Evolutionary conservation across 2,888 invertebrate genomes (phyloP).

Genomic region (Rhaphigaster nebulosa): DNA sequence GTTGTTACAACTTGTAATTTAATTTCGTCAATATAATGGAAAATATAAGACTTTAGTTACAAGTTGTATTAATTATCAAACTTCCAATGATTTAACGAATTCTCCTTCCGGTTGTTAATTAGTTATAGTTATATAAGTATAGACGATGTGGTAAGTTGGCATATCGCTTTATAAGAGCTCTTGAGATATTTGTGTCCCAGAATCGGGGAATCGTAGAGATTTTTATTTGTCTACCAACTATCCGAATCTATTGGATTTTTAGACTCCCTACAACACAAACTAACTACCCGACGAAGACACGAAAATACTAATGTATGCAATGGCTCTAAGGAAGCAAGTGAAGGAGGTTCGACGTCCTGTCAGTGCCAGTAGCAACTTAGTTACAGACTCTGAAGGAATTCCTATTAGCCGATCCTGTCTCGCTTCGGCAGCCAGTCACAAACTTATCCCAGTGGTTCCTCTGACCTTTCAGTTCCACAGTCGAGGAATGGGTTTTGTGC

Average conservation of each 20-base stretch:
- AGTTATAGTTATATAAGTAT: no score
- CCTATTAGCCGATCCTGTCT: background rate
- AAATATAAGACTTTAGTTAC: no score
- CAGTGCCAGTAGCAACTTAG: slow-evolving; percentile 1
- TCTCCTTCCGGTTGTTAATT: no score
- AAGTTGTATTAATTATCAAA: no score
- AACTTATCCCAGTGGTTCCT: background rate
- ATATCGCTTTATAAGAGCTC: no score
- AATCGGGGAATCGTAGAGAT: no score
- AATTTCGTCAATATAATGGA: no score
- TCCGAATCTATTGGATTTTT: background rate
- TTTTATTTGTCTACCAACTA: no score
- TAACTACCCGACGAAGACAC: background rate
- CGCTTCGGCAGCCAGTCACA: background rate
- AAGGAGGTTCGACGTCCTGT: background rate
- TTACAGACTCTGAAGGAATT: background rate
- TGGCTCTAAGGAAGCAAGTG: background rate
- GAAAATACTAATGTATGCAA: slow-evolving; percentile 1
- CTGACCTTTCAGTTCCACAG: background rate
- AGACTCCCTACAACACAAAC: background rate
- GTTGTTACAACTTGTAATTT: no score
- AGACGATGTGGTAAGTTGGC: no score
- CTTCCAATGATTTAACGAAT: no score
- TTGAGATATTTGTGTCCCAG: no score
- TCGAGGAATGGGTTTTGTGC: background rate